Conservation (phyloP, 2,797 vertebrate genomes). For the Gymnothorax javanicus region DNA sequence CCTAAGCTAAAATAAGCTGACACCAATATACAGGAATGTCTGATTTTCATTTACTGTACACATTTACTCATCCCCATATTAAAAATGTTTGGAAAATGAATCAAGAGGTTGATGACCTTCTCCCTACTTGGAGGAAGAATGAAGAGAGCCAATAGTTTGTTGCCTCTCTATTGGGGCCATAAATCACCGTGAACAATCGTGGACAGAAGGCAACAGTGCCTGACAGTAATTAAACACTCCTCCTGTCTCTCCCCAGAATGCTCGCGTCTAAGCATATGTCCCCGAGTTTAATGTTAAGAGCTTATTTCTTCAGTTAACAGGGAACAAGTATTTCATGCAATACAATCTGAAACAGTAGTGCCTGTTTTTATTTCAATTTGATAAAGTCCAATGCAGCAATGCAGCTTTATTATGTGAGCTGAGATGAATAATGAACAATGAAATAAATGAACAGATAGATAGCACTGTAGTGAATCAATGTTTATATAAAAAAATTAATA, state of each 20-base stretch:
- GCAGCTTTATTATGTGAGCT: constrained; percentile 50
- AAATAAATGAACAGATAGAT: constrained; percentile 54
- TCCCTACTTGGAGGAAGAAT: constrained; percentile 46
- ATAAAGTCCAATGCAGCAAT: constrained; percentile 56
- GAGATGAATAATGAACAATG: constrained; percentile 63
- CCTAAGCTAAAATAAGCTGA: constrained; percentile 22
- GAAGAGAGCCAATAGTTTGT: constrained; percentile 42
- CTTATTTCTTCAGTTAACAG: constrained; percentile 50
- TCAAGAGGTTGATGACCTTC: constrained; percentile 49
- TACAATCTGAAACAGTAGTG: constrained; percentile 51
- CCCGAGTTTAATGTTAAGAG: constrained; percentile 34
- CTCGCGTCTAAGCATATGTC: constrained; percentile 23
- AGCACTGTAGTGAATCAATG: constrained; percentile 44
- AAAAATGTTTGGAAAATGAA: constrained; percentile 44
- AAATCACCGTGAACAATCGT: constrained; percentile 52
- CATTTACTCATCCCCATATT: constrained; percentile 24
- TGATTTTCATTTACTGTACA: constrained; percentile 25
- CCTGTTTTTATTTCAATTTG: constrained; percentile 42
- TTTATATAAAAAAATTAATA: constrained; percentile 31
- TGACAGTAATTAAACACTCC: constrained; percentile 53
- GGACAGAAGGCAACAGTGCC: constrained; percentile 49
- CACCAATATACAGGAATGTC: constrained; percentile 43
- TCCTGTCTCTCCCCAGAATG: background rate
- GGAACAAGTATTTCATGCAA: constrained; percentile 42
- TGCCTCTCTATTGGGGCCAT: constrained; percentile 42